Evolutionary conservation across 2,113 vertebrate species (phyloP), one percentile per base, ranked within the genome.

Genomic region (Polyodon spathula): DNA sequence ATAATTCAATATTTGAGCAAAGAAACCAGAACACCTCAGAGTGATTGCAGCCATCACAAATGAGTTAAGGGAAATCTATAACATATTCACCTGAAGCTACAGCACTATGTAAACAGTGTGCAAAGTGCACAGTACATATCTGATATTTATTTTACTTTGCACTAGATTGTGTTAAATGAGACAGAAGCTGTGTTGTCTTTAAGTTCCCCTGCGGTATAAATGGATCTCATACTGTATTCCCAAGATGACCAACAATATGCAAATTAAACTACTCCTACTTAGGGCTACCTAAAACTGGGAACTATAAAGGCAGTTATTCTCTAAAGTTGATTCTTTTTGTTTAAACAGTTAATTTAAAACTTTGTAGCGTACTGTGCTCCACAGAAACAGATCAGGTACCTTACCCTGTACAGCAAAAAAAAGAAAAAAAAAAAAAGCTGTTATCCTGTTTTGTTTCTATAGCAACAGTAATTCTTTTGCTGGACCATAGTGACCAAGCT

Each of bases 131-230:
- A 27, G 27, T 27, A 27, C 27, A 27, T 27, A 27, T 27, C 27
- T 3, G 27, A 78, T 86, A 83, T 86, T 84, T 84, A 84, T 83
- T 75, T 80, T 81, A 82, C 78, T 84, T 78, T 82, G 77, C 76
- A 71, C 72, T 78, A 86, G 81, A 86, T 85, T 84, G 86, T 87
- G 82, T 50, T 50, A 50, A 50, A n/a, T 84, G 81, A 85, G 85
- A 82, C 83, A 83, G 79, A 87, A 86, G 83, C 79, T 81, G 84
- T 85, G 86, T 87, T 83, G 79, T 80, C 81, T 77, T 82, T 88
- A 88, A 86, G 85, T 81, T 86, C 85, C 83, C 86, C 54, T 40
- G 83, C 81, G 85, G 75, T 86, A 80, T 74, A 79, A 82, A 77
- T 82, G 80, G 78, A 84, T 84, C 78, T 74, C 81, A 78, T 82